Evolutionary conservation across 2,888 invertebrate genomes (phyloP).

Genomic region (Agonopterix alstromeriana): DNA sequence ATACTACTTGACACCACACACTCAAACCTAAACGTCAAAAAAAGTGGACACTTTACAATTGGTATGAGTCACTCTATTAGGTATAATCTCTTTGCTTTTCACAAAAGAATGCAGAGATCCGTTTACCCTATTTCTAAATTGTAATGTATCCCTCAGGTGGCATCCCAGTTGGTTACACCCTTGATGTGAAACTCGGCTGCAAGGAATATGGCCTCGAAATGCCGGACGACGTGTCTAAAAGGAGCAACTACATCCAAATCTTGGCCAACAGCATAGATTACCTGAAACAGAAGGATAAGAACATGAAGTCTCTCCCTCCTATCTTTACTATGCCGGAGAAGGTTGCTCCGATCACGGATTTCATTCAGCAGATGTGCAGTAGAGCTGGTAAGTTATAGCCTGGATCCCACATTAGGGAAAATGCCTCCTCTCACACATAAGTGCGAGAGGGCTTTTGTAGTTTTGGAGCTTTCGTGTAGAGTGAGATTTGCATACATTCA

Average conservation of each 20-base stretch:
- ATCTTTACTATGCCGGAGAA: conserved; percentile 56
- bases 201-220: conserved; percentile 37
- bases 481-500: neutral
- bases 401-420: too few species aligned
- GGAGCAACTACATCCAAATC: conserved; percentile 36
- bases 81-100: too few species aligned
- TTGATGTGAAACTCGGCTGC: conserved; percentile 41
- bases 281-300: conserved; percentile 29
- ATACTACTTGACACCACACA: too few species aligned
- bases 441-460: too few species aligned
- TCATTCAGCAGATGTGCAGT: conserved; percentile 45
- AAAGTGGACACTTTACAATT: too few species aligned
- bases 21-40: too few species aligned
- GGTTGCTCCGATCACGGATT: conserved; percentile 34
- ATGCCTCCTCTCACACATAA: too few species aligned
- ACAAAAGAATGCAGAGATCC: too few species aligned
- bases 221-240: conserved; percentile 30
- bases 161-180: conserved; percentile 54
- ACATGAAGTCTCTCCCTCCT: conserved; percentile 32
- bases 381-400: conserved; percentile 24
- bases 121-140: too few species aligned
- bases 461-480: neutral
- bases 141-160: conserved; percentile 21
- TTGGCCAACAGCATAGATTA: conserved; percentile 38
- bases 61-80: too few species aligned